These are phyloP conservation scores for Rotaria socialis DNA, from an alignment of 2,888 invertebrate genomes.

Conservation along the genomic window DNA sequence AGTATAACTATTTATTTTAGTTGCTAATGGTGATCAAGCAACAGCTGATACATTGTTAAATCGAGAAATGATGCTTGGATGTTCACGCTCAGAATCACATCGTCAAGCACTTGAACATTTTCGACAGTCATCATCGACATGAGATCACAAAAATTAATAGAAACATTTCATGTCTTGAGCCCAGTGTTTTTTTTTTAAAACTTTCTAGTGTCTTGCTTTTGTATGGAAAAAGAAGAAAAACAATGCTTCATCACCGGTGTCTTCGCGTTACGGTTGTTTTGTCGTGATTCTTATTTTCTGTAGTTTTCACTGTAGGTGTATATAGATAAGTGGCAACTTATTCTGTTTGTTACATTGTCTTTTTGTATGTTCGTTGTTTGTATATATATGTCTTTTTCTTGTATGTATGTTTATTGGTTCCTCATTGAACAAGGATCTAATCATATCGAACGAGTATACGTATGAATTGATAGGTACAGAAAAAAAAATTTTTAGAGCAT, in stretches of 20 bases:
- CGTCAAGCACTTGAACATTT: slow-evolving; percentile 9
- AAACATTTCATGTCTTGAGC: too few species aligned
- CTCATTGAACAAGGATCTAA: neutral
- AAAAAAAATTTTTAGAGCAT: too few species aligned
- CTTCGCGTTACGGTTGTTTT: neutral
- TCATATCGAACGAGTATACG: neutral
- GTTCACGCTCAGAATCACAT: slow-evolving; percentile 5
- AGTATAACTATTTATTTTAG: neutral
- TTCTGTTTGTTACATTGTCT: neutral
- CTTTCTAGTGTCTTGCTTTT: too few species aligned
- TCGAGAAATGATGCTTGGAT: slow-evolving; percentile 36
- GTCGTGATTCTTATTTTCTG: neutral
- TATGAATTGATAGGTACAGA: neutral
- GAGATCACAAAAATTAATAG: neutral
- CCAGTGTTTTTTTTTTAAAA: too few species aligned
- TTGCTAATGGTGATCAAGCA: slow-evolving; percentile 32
- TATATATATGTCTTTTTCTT: too few species aligned
- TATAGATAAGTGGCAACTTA: neutral
- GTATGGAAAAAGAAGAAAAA: too few species aligned
- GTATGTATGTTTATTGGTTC: neutral
- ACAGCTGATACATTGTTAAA: slow-evolving; percentile 31
- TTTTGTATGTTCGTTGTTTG: neutral
- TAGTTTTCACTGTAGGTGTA: neutral
- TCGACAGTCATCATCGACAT: neutral
- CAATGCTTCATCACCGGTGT: neutral